Percentiles rank a stretch among this genome's conserved stretches.
Evolutionary conservation across 2,888 invertebrate genomes (phyloP).

Genomic region (Acrobasis consociella): DNA sequence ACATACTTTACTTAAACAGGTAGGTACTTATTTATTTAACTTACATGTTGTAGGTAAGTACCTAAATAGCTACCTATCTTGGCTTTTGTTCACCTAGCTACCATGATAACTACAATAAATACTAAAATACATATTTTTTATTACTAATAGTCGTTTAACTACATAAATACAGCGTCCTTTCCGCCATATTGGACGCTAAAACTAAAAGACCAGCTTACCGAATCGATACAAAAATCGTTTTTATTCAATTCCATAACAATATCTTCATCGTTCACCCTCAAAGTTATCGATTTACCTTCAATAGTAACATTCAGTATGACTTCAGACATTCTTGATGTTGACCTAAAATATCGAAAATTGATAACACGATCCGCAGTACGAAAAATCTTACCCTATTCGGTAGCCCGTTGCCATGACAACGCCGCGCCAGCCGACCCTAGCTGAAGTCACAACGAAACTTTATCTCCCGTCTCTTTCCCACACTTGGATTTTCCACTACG

Average conservation of each 20-base stretch:
- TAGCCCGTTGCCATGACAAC: constrained; percentile 70
- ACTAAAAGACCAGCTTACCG: constrained; percentile 51
- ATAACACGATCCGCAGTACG: constrained; percentile 60
- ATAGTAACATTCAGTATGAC: constrained; percentile 53
- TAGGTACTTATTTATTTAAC: no score
- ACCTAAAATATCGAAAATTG: constrained; percentile 74
- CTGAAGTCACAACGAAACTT: constrained; percentile 31
- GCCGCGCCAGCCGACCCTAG: constrained; percentile 54
- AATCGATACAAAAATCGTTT: constrained; percentile 57
- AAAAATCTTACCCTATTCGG: constrained; percentile 71
- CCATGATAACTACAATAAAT: no score
- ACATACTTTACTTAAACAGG: no score
- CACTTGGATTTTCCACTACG: constrained; percentile 30
- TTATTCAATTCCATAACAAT: constrained; percentile 33
- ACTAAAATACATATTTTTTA: no score
- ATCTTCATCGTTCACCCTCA: constrained; percentile 42
- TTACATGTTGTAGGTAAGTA: no score
- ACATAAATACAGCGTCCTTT: no score
- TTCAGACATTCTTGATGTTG: constrained; percentile 49
- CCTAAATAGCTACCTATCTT: no score
- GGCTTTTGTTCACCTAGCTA: no score
- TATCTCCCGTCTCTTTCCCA: constrained; percentile 43
- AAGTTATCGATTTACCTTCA: constrained; percentile 44
- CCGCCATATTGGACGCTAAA: constrained; percentile 38
- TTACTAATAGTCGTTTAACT: no score